Conservation (phyloP, 2,888 invertebrate genomes). For the Deilephila elpenor region DNA sequence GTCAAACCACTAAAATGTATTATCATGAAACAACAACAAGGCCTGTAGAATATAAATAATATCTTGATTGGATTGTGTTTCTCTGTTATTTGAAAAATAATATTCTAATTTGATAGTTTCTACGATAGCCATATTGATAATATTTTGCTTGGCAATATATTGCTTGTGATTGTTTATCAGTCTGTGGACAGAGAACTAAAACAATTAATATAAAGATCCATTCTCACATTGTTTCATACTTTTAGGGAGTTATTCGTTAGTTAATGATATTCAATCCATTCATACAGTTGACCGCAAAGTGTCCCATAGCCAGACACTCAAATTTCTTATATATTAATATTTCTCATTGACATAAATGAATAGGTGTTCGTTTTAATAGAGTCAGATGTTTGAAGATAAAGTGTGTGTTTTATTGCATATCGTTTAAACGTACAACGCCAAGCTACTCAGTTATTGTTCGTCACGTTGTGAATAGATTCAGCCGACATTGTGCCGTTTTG, state of each 20-base stretch:
- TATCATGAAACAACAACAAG: not conserved
- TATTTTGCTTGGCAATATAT: too few species aligned
- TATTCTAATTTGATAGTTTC: too few species aligned
- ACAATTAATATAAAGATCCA: too few species aligned
- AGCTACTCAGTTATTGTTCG: conserved; percentile 19
- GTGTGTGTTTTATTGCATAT: not conserved
- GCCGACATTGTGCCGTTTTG: not conserved
- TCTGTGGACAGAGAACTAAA: too few species aligned
- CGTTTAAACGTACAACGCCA: not conserved
- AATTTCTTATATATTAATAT: not conserved
- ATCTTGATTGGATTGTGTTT: not conserved
- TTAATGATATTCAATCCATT: too few species aligned
- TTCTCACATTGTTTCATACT: too few species aligned
- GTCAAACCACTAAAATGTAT: conserved; percentile 25
- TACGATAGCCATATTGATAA: not conserved
- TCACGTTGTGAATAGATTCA: not conserved
- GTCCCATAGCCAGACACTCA: too few species aligned
- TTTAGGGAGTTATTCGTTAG: too few species aligned
- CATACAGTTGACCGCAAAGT: too few species aligned
- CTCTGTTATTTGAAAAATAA: not conserved
- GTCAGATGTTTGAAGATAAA: not conserved
- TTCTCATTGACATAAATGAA: not conserved
- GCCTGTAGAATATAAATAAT: not conserved
- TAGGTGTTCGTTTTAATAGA: not conserved
- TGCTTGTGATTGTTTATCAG: too few species aligned